Evolutionary conservation across 2,113 vertebrate species (phyloP), one percentile per base, ranked within the genome.

Genomic region (Micronisus gabar): DNA sequence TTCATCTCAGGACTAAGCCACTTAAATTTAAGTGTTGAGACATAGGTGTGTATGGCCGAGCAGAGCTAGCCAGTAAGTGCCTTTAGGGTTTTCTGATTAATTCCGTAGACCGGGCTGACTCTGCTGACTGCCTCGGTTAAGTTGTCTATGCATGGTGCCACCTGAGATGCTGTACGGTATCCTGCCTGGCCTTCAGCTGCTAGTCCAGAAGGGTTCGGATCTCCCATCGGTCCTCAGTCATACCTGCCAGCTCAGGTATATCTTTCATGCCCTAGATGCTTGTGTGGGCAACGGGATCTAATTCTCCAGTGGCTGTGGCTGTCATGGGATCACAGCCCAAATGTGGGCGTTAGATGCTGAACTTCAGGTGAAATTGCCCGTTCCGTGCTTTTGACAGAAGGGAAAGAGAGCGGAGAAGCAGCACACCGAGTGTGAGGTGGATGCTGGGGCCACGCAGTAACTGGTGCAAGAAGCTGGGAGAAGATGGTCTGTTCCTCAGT

Each of bases 391-490:
- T 70, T 85, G 73, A 30, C 10, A 47, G 58, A 62, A 52, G 41
- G 52, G 30, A 34, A 16, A 23, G 36, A 50, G 20, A 7, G 67
- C 0, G 1, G 58, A 45, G 34, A 53, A 62, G 27, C n/a, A 19
- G 38, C n/a, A 22, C 9, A 2, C 0, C 0, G 43, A 70, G 7
- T 16, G 22, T 78, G 58, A 13, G 9, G 11, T 47, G 17, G 21
- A 5, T 78, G 45, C 71, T 70, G 53, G 43, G 65, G 10, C 34
- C 5, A 1, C 2, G 3, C 1, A 5, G 17, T 53, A 26, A 38
- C 26, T 32, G 74, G 9, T 86, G 26, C 59, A 47, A 45, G 59
- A 81, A 81, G 38, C 55, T 89, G 65, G 55, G 41, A 62, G 43
- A 80, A 50, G 15, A 12, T 15, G 14, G 6, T 71, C 50, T 67